Percentiles rank a stretch among this genome's conserved stretches.
phyloP scores from a whole-genome alignment of 1,140 invertebrate genomes.

The Neodiprion fabricii region DNA sequence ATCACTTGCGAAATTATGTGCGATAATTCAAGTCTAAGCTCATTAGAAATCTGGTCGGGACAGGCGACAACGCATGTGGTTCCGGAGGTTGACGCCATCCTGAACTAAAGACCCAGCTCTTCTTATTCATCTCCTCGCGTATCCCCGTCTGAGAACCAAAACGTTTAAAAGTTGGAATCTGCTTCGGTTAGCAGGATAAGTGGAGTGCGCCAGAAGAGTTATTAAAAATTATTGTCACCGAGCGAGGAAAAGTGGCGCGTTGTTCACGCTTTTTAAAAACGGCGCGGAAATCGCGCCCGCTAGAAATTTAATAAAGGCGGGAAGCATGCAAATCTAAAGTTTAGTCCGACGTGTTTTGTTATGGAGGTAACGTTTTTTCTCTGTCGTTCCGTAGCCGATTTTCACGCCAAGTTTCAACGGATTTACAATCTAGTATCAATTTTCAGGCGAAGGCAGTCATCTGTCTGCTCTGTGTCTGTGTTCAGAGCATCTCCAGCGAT shows the following conservation, averaged over 20 bases:
- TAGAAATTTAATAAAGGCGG: constrained; percentile 28
- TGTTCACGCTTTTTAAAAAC: constrained; percentile 40
- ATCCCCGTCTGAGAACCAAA: not conserved
- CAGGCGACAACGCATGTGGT: not conserved
- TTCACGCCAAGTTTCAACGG: not conserved
- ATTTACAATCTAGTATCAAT: not conserved
- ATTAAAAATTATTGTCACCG: constrained; percentile 10
- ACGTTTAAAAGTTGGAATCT: not conserved
- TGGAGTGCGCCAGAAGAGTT: constrained; percentile 25
- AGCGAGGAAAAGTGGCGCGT: constrained; percentile 24
- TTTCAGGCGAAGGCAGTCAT: not conserved
- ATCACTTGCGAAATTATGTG: not conserved
- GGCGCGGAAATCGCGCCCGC: not conserved
- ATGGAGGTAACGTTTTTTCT: constrained; percentile 19
- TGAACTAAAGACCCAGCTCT: not conserved
- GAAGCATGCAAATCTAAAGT: constrained; percentile 10
- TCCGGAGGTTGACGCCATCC: not conserved
- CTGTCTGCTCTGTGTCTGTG: not conserved
- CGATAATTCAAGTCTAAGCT: not conserved
- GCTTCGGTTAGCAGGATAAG: constrained; percentile 25
- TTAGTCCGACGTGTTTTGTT: constrained; percentile 33
- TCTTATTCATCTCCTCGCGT: not conserved
- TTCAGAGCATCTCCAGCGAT: not conserved
- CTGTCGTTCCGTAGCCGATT: not conserved
- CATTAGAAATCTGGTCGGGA: not conserved